Evolutionary conservation across 2,888 invertebrate genomes (phyloP), one percentile per base, ranked within the genome.

Genomic region (Hydraecia micacea): DNA sequence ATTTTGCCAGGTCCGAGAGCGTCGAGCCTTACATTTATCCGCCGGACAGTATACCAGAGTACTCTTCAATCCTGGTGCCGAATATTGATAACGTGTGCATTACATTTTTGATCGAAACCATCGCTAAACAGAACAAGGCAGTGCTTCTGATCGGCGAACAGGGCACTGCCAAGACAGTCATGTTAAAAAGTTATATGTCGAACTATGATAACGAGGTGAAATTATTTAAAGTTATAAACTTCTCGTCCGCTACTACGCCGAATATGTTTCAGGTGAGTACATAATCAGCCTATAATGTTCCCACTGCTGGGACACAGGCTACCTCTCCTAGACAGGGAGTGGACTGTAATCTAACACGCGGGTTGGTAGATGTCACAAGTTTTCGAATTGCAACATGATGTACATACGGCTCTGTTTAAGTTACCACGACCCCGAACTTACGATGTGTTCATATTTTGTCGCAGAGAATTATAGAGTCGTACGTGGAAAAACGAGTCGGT

Each of bases 141-240:
- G 99, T 99, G 0, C 93, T 99, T 73, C 95, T 99, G 60, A 99
- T 99, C 88, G 99, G 99, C 62, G 99, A 99, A 93, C 99, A 98
- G 91, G 99, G 99, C 32, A 99, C 99, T 0, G 99, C 98, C 0
- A 99, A 99, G 95, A 99, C 99, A 21, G 99, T 99, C 0, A 99
- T 99, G 98, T 97, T 99, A 69, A 98, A 98, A 93, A 98, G 98
- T 81, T 99, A 98, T 90, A 98, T 98, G 97, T 94, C 97, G 5
- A 97, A 97, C 39, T 98, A 98, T 91, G 98, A 99, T 93, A 98
- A 98, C 7, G 99, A 99, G 89, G 97, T 97, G 66, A 98, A 98
- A 92, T 92, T 99, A 65, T 98, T 97, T 86, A 99, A 99, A 94
- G 98, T 98, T 85, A 98, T 99, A 84, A 99, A 98, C 93, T 99